These are phyloP conservation scores for Vulpes vulpes DNA, from an alignment of 2,113 vertebrate genomes.

Conservation along the genomic window DNA sequence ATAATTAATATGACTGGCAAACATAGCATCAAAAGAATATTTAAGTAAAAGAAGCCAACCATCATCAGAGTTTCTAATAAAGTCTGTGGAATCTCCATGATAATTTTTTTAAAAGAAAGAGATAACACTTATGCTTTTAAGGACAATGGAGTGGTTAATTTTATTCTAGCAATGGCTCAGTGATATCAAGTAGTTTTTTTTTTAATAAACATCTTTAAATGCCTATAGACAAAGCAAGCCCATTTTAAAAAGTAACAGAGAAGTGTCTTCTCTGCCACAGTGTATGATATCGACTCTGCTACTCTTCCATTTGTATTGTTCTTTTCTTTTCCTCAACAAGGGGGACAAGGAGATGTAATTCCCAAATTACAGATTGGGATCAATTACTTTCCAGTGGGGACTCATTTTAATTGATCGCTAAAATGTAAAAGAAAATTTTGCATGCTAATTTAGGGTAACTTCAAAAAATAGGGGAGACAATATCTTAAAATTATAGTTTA, in stretches of 20 bases:
- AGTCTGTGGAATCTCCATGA: not conserved
- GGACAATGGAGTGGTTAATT: not conserved
- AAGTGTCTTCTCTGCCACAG: not conserved
- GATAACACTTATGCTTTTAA: not conserved
- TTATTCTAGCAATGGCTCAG: not conserved
- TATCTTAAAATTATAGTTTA: not conserved
- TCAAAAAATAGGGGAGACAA: not conserved
- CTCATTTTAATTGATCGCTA: not conserved
- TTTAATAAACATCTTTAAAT: not conserved
- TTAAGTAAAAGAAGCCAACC: not conserved
- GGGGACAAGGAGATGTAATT: not conserved
- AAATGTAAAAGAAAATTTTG: conserved; percentile 1
- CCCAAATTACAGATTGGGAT: not conserved
- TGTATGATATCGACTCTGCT: not conserved
- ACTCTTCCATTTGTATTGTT: not conserved
- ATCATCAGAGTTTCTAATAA: not conserved
- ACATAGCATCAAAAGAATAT: not conserved
- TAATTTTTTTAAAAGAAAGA: not conserved
- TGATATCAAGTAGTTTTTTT: not conserved
- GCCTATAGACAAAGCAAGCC: not conserved
- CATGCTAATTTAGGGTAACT: not conserved
- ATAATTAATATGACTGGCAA: not conserved
- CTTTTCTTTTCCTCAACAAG: conserved; percentile 5
- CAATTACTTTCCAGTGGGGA: not conserved
- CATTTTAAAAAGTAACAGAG: not conserved